phyloP scores from a whole-genome alignment of 2,888 invertebrate genomes.

The Kryphioiulus occultus region DNA sequence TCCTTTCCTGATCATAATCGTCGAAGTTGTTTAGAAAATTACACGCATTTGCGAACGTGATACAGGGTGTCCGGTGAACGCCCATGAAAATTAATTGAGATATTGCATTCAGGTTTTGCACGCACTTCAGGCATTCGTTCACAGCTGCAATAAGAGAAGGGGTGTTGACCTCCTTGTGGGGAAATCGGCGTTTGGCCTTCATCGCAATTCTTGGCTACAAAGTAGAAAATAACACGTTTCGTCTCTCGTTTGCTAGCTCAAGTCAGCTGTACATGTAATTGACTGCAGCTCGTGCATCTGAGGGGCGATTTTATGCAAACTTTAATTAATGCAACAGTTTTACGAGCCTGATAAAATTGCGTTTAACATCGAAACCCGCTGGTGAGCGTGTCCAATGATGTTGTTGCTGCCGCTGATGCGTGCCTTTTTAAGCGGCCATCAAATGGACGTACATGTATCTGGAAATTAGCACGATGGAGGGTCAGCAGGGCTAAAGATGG shows the following conservation, averaged over 20 bases:
- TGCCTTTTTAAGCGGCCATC: neutral
- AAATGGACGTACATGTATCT: neutral
- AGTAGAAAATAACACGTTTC: neutral
- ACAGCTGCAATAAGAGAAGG: neutral
- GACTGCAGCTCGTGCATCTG: neutral
- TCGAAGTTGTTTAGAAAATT: too few relatives aligned
- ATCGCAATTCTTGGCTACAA: neutral
- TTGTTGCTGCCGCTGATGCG: neutral
- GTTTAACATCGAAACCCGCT: neutral
- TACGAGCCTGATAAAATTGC: neutral
- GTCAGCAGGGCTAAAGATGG: neutral
- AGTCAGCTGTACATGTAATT: too few relatives aligned
- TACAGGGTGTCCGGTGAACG: neutral
- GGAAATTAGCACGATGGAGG: neutral
- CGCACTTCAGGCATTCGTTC: neutral
- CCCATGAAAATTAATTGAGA: neutral
- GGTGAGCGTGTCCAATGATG: neutral
- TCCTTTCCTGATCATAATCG: too few relatives aligned
- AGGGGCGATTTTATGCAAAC: constrained; percentile 5
- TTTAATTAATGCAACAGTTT: constrained; percentile 5
- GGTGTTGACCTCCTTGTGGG: neutral
- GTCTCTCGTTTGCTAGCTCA: neutral
- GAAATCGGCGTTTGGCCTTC: neutral
- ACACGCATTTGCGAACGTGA: neutral
- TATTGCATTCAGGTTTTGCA: neutral